Conservation (phyloP, 92 coral and sea anemone species). For the Blastomussa wellsi region DNA sequence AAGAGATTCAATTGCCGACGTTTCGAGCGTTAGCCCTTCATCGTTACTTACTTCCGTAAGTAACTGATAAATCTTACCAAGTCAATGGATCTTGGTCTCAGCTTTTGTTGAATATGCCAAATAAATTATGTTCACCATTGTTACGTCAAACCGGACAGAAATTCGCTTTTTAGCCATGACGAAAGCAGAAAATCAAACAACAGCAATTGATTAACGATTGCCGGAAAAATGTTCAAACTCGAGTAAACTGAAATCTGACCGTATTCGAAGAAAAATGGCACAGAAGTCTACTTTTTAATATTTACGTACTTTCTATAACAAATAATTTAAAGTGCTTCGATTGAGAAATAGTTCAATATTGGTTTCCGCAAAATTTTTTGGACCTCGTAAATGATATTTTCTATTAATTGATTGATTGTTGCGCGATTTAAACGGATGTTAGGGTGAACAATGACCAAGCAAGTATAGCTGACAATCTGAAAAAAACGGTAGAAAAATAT, state of each 20-base stretch:
- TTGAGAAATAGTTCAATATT: slow-evolving; percentile 25
- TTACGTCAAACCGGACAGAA: not conserved
- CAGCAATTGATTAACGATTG: not conserved
- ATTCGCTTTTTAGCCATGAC: not conserved
- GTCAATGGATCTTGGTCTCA: not conserved
- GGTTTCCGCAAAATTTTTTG: slow-evolving; percentile 18
- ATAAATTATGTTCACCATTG: not conserved
- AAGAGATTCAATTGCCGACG: no score
- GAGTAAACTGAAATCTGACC: no score
- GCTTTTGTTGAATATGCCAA: not conserved
- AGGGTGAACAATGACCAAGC: not conserved
- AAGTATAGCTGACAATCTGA: not conserved
- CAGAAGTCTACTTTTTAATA: not conserved
- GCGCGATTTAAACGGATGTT: slow-evolving; percentile 14
- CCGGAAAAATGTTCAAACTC: not conserved
- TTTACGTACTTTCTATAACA: not conserved
- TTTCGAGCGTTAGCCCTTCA: no score
- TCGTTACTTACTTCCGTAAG: no score
- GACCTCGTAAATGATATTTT: slow-evolving; percentile 9
- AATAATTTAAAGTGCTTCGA: not conserved
- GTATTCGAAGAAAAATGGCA: not conserved
- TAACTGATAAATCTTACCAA: no score
- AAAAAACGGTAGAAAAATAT: slow-evolving; percentile 10
- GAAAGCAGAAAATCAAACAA: slow-evolving; percentile 4
- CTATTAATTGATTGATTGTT: slow-evolving; percentile 8